Conservation (phyloP, 2,797 vertebrate species). For the Antrozous pallidus region DNA sequence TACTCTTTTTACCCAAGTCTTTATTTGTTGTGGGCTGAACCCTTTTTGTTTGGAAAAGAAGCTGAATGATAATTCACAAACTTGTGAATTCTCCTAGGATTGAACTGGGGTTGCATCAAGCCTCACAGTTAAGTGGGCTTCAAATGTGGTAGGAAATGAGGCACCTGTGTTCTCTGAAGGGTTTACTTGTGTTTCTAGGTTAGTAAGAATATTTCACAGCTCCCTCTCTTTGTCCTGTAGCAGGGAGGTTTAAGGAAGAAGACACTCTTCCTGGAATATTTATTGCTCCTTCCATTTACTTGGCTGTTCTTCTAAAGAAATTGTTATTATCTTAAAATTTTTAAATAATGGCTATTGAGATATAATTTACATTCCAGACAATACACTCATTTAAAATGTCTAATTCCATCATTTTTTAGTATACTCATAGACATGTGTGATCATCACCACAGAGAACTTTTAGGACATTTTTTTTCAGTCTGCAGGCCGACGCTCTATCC, state of each 20-base stretch:
- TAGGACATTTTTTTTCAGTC: conserved; percentile 15
- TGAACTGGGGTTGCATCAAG: not conserved
- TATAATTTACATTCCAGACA: conserved; percentile 39
- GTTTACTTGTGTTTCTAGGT: not conserved
- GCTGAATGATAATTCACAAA: not conserved
- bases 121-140: not conserved
- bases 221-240: not conserved
- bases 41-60: conserved; percentile 50
- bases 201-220: not conserved
- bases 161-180: not conserved
- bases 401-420: conserved; percentile 1
- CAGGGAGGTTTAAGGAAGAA: not conserved
- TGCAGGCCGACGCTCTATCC: too few relatives aligned
- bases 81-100: not conserved
- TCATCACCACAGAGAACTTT: not conserved
- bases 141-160: not conserved
- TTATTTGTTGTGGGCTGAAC: conserved; percentile 6
- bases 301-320: not conserved
- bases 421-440: not conserved
- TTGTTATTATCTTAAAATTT: conserved; percentile 44
- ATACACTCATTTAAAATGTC: conserved; percentile 22
- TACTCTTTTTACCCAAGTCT: conserved; percentile 36
- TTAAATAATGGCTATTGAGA: conserved; percentile 39
- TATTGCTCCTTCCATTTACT: conserved; percentile 32
- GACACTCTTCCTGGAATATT: not conserved